Evolutionary conservation across 2,113 vertebrate genomes (phyloP).

Genomic region (Casuarius casuarius): DNA sequence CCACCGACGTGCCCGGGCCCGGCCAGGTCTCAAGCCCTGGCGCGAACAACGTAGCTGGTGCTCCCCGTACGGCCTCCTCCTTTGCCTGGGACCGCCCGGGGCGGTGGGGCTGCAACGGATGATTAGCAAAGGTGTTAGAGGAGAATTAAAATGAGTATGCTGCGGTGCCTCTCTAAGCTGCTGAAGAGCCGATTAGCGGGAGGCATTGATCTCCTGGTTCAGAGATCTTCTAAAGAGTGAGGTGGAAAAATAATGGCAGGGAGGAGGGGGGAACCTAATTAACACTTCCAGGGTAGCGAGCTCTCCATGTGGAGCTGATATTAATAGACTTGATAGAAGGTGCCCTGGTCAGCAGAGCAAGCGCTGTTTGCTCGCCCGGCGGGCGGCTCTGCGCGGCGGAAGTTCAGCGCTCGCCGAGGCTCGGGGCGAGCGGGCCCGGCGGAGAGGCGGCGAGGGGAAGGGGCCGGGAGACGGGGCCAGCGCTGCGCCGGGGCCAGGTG

Average conservation of each 20-base stretch:
- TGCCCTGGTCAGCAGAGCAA: background rate
- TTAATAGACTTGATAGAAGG: background rate
- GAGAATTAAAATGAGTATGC: constrained; percentile 55
- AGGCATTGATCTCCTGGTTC: constrained; percentile 59
- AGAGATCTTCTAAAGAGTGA: constrained; percentile 53
- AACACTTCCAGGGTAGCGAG: constrained; percentile 44
- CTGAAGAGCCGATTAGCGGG: constrained; percentile 63
- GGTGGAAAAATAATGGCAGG: constrained; percentile 45
- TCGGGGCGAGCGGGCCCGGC: background rate
- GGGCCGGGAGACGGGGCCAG: background rate
- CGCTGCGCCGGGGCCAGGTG: too few species aligned
- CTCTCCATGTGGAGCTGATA: background rate
- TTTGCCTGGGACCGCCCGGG: background rate
- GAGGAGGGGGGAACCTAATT: constrained; percentile 48
- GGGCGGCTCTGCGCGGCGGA: background rate
- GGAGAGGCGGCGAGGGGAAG: rapidly evolving
- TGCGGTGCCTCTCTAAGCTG: constrained; percentile 57
- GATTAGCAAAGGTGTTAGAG: constrained; percentile 41
- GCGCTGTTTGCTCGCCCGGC: background rate
- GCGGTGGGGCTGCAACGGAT: constrained; percentile 1
- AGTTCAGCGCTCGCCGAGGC: background rate
- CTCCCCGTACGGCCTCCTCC: background rate
- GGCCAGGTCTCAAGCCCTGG: rapidly evolving
- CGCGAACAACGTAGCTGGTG: rapidly evolving
- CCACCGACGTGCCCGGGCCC: rapidly evolving